Conservation (phyloP, 2,797 vertebrate species). For the Pygocentrus nattereri region DNA sequence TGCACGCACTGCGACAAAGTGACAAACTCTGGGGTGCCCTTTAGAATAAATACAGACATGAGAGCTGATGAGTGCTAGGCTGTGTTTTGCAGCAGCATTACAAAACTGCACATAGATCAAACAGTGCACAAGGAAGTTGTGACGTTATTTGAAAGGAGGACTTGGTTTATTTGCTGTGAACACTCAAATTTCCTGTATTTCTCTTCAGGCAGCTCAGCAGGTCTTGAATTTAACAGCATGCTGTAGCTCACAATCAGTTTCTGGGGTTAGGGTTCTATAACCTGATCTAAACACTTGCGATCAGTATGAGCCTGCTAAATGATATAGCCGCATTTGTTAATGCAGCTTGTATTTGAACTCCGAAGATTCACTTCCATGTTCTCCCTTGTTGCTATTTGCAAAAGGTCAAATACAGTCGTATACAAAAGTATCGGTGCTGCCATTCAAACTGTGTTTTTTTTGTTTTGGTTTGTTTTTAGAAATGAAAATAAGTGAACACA, state of each 20-base stretch:
- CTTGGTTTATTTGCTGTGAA: constrained; percentile 1
- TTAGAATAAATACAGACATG: constrained; percentile 18
- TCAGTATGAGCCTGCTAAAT: not conserved
- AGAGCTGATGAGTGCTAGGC: not conserved
- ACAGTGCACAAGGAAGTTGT: not conserved
- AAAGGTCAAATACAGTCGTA: not conserved
- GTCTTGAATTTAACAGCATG: not conserved
- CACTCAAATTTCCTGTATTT: constrained; percentile 12
- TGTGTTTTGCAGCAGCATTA: not conserved
- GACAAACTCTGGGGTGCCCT: constrained; percentile 96
- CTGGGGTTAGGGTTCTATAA: too few relatives aligned
- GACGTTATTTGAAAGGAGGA: not conserved
- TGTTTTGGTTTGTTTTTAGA: too few relatives aligned
- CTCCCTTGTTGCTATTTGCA: not conserved
- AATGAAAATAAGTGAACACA: too few relatives aligned
- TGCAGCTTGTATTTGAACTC: not conserved
- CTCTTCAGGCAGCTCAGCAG: not conserved
- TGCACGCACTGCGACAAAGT: constrained; percentile 88
- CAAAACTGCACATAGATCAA: not conserved
- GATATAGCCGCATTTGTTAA: not conserved
- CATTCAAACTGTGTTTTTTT: too few relatives aligned
- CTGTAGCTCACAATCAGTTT: not conserved
- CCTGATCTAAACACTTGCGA: not conserved
- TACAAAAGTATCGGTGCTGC: too few relatives aligned
- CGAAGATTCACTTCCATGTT: not conserved